A percentile compares a stretch with the other conserved stretches of the same genome.
Conservation (phyloP, 2,797 vertebrate species). For the Onychomys torridus region DNA sequence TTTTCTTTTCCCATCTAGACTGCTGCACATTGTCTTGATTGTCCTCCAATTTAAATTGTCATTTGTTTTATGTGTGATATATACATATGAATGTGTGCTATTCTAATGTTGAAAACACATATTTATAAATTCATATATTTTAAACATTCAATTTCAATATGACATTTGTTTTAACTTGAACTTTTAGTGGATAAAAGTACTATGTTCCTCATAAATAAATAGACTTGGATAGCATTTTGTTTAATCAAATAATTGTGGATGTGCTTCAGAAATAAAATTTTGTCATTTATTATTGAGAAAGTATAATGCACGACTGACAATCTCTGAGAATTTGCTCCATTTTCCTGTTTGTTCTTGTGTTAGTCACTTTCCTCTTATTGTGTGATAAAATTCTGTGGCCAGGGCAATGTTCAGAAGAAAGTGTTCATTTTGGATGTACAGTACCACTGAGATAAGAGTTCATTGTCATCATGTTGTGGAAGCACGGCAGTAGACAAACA, state of each 20-base stretch:
- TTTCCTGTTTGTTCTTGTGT: constrained; percentile 32
- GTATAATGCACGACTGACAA: background rate
- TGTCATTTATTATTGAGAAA: constrained; percentile 69
- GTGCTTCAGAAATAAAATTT: constrained; percentile 73
- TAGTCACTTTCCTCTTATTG: background rate
- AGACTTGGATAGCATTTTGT: constrained; percentile 71
- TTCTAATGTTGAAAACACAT: background rate
- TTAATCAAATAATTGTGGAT: constrained; percentile 73
- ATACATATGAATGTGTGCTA: background rate
- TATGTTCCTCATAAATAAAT: constrained; percentile 62
- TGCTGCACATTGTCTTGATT: background rate
- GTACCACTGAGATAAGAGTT: background rate
- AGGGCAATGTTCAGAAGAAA: background rate
- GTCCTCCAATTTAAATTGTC: background rate
- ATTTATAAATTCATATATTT: constrained; percentile 43
- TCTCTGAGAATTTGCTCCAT: constrained; percentile 61
- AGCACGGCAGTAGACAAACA: background rate
- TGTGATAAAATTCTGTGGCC: background rate
- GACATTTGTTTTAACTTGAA: constrained; percentile 76
- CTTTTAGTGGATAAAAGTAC: constrained; percentile 76
- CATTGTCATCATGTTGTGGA: too few relatives aligned
- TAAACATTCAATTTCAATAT: background rate
- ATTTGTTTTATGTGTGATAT: background rate
- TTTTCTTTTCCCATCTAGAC: background rate
- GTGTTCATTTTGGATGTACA: background rate